Evolutionary conservation across 2,888 invertebrate genomes (phyloP), one percentile per base, ranked within the genome.

Genomic region (Tanypteryx hageni): DNA sequence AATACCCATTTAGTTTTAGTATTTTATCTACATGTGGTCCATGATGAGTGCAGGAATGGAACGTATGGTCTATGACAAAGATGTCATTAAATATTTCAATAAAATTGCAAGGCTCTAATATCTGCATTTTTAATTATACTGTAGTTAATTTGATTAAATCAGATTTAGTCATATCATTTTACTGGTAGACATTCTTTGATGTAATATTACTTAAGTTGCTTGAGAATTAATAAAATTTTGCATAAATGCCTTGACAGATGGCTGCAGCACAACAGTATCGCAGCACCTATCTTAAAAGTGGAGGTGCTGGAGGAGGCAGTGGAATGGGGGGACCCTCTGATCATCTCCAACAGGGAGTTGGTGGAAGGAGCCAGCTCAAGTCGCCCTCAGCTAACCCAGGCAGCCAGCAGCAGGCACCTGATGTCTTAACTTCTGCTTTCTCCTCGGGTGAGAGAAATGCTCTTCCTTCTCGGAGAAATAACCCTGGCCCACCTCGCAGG

Each of bases 251-350:
- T 44, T 44, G 44, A 81, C 94, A 94, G 93, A 94, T 95, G 93
- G 94, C 94, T 92, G 95, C 95, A 92, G 95, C 95, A 83, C 94
- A 95, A 93, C 94, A 94, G 93, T 94, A 94, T 92, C 94, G 94
- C 84, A 94, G 94, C 93, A 94, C 94, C 93, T 94, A 94, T 92
- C 94, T 94, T 61, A 94, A 94, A 92, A 93, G 93, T 94, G 92
- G 96, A 96, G 94, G 95, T 95, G 93, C 95, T 95, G 93, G 95
- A 95, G 93, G 95, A 95, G 92, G 94, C 95, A 93, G 96, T 96
- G 94, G 96, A 96, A 93, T 95, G 95, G 93, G 95, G 95, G 94
- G 95, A 95, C 92, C 95, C 93, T 92, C 92, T 56, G 76, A 92
- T 92, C 57, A 92, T 92, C 64, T 93, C 92, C 11, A 93, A 93